Conservation (phyloP, 2,113 vertebrate species). For the Indri indri region DNA sequence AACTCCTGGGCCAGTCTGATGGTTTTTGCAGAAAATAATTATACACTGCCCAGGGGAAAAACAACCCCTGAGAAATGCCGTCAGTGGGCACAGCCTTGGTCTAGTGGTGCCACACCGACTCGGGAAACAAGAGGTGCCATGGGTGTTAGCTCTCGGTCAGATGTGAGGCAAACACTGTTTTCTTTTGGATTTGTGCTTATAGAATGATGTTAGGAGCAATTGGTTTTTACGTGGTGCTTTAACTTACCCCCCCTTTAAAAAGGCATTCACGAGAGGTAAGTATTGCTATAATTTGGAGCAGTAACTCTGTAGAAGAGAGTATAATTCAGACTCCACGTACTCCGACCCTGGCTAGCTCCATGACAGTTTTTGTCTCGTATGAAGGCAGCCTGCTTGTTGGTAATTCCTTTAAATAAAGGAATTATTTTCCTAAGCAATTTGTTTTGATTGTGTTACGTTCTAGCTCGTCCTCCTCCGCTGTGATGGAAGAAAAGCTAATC, state of each 20-base stretch:
- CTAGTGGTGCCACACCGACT: fast-evolving
- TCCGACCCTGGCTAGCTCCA: background rate
- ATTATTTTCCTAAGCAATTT: slow-evolving; percentile 61
- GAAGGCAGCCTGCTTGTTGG: slow-evolving; percentile 57
- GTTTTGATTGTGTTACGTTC: slow-evolving; percentile 58
- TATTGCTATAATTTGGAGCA: background rate
- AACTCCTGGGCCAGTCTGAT: background rate
- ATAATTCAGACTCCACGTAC: background rate
- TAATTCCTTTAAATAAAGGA: slow-evolving; percentile 65
- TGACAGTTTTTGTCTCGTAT: background rate
- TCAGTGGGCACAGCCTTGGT: fast-evolving
- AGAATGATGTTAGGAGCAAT: background rate
- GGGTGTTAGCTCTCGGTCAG: fast-evolving
- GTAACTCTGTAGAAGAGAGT: background rate
- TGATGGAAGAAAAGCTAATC: slow-evolving; percentile 46
- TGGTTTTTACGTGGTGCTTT: fast-evolving
- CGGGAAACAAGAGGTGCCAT: fast-evolving
- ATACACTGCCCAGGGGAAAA: fast-evolving
- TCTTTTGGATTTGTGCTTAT: background rate
- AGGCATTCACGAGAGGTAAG: background rate
- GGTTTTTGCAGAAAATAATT: background rate
- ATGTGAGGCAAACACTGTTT: fast-evolving
- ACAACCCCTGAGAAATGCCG: fast-evolving
- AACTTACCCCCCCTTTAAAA: background rate
- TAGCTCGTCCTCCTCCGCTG: slow-evolving; percentile 22